Conservation (phyloP, 2,888 invertebrate genomes). For the Drosophila neotestacea region DNA sequence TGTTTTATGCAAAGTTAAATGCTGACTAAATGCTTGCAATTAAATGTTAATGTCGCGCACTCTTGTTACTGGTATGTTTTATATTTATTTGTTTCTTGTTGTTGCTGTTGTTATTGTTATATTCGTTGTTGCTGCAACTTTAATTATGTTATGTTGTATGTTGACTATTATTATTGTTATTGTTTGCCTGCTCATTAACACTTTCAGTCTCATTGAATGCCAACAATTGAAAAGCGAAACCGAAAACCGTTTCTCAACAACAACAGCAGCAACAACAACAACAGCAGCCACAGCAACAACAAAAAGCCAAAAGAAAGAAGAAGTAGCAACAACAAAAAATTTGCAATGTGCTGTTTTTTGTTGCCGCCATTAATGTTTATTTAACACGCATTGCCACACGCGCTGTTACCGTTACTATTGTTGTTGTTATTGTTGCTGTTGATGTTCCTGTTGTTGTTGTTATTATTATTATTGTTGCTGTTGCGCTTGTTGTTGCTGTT, state of each 20-base stretch:
- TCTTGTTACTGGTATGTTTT: conserved; percentile 35
- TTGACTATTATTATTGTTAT: conserved; percentile 36
- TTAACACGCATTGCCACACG: conserved; percentile 78
- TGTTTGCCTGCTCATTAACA: conserved; percentile 57
- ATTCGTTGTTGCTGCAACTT: conserved; percentile 19
- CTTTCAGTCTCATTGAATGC: conserved; percentile 72
- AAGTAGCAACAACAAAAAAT: conserved; percentile 16
- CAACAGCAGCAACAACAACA: neutral
- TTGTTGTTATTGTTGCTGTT: conserved; percentile 19
- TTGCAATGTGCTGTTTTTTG: conserved; percentile 59
- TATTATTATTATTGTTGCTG: conserved; percentile 12
- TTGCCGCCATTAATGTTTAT: conserved; percentile 72
- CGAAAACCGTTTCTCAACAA: conserved; percentile 60
- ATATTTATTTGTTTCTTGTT: neutral
- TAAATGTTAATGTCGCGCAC: conserved; percentile 75
- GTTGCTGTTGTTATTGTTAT: conserved; percentile 27
- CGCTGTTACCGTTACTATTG: conserved; percentile 50
- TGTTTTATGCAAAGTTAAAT: conserved; percentile 79
- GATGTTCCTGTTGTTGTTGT: conserved; percentile 5
- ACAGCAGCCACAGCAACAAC: conserved; percentile 15
- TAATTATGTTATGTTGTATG: conserved; percentile 36
- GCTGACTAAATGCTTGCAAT: conserved; percentile 76
- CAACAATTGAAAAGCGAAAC: conserved; percentile 69
- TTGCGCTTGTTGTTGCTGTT: conserved; percentile 1
- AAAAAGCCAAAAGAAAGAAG: conserved; percentile 24